Evolutionary conservation across 2,797 vertebrate genomes (phyloP), one percentile per base, ranked within the genome.

Genomic region (Cryptoprocta ferox): DNA sequence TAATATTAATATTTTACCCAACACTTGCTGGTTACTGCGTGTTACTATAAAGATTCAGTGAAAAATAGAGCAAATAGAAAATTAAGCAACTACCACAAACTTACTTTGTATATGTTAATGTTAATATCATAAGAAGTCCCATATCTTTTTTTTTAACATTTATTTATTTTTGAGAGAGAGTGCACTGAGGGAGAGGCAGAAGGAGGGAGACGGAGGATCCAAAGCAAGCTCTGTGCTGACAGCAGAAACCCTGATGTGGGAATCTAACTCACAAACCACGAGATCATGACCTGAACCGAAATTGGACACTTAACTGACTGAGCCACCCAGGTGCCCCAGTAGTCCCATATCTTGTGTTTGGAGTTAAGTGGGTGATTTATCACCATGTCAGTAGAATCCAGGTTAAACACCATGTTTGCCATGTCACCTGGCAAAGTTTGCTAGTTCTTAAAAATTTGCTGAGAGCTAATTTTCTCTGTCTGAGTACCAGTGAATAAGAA

Each of bases 371-470:
- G 13, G 26, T 78, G 19, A 71, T 65, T 45, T 83, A 24, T 18
- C 81, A 91, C 59, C 48, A 61, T 48, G 80, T 53, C 80, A 28
- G 63, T 61, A 84, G n/a, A 53, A 32, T 73, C 79, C 75, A 93
- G 32, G 10, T 42, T 87, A 76, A 86, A 24, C 4, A 81, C 0
- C 0, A 19, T 92, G 63, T 73, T 2, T 3, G 79, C 0, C 0
- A 19, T 92, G 63, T 73, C 1, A 0, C 48, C 79, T 93, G 89
- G 45, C 71, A 97, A 96, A 76, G 94, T 21, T n/a, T 42, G 63
- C 48, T 70, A 65, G 91, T 97, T 97, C 8, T 96, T 78, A 91
- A 86, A 35, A 92, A 65, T 94, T 39, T 88, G 0, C 73, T 65
- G 45, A 94, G 81, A 85, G 56, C 70, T 71, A 75, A n/a, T 93